Percentiles rank a stretch among this genome's conserved stretches.
phyloP scores from a whole-genome alignment of 2,113 vertebrate species.

The Psittacula cyanocephala region DNA sequence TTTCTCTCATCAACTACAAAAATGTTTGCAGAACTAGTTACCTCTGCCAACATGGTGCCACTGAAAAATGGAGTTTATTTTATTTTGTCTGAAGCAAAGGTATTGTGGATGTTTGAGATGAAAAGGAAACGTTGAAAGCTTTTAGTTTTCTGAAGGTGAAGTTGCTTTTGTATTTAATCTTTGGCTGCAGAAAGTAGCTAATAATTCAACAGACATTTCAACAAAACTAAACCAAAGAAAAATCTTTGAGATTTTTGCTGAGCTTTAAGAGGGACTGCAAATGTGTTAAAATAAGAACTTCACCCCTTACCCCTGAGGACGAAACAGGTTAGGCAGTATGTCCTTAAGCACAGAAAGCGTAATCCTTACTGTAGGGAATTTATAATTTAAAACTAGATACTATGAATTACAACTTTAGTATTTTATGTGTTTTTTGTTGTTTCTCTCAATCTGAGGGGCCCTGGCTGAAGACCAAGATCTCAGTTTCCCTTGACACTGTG shows the following conservation, averaged over 20 bases:
- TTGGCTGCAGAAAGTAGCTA: background rate
- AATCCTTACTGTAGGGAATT: background rate
- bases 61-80: background rate
- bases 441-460: background rate
- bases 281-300: background rate
- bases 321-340: background rate
- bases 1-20: background rate
- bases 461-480: background rate
- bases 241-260: background rate
- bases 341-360: background rate
- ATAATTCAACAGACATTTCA: background rate
- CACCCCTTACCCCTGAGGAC: background rate
- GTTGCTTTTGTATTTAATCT: background rate
- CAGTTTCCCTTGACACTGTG: background rate
- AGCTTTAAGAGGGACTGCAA: background rate
- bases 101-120: background rate
- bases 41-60: background rate
- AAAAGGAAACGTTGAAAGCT: background rate
- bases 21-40: background rate
- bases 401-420: background rate
- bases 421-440: background rate
- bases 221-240: background rate
- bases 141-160: background rate
- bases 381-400: background rate
- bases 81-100: background rate